Conservation (phyloP, 2,888 invertebrate species). For the Hedya salicella region DNA sequence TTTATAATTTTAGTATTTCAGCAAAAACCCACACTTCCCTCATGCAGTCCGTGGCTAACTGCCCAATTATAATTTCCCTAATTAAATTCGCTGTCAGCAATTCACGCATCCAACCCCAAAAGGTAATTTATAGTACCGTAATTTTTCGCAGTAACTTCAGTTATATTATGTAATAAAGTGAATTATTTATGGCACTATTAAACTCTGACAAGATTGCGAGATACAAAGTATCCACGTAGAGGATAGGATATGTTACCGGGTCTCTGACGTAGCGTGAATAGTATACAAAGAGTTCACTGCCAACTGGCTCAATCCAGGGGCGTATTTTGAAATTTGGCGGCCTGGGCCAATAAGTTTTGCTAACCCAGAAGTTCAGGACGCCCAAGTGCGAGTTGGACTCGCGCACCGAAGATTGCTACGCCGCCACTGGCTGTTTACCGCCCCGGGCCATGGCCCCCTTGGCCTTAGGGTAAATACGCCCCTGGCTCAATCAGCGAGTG, state of each 20-base stretch:
- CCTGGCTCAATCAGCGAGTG: too few relatives aligned
- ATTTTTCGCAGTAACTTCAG: constrained; percentile 31
- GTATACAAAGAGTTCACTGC: constrained; percentile 13
- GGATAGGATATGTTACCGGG: background rate
- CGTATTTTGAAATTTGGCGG: too few relatives aligned
- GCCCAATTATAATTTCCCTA: constrained; percentile 33
- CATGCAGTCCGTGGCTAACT: background rate
- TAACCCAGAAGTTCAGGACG: too few relatives aligned
- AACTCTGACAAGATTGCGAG: constrained; percentile 38
- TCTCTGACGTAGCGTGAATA: background rate
- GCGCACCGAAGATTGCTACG: too few relatives aligned
- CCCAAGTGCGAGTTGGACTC: too few relatives aligned
- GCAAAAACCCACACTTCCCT: background rate
- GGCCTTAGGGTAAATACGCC: too few relatives aligned
- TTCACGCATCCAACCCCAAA: constrained; percentile 28
- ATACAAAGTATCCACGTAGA: constrained; percentile 36
- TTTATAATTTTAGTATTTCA: background rate
- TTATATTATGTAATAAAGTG: constrained; percentile 42
- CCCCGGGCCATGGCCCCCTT: too few relatives aligned
- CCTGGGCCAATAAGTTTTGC: too few relatives aligned
- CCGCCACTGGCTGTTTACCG: too few relatives aligned
- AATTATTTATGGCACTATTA: constrained; percentile 37
- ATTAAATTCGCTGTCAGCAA: constrained; percentile 27
- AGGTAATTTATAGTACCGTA: constrained; percentile 26
- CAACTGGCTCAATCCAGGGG: background rate